phyloP scores from a whole-genome alignment of 2,888 invertebrate species.

The Chalcosyrphus nemorum region DNA sequence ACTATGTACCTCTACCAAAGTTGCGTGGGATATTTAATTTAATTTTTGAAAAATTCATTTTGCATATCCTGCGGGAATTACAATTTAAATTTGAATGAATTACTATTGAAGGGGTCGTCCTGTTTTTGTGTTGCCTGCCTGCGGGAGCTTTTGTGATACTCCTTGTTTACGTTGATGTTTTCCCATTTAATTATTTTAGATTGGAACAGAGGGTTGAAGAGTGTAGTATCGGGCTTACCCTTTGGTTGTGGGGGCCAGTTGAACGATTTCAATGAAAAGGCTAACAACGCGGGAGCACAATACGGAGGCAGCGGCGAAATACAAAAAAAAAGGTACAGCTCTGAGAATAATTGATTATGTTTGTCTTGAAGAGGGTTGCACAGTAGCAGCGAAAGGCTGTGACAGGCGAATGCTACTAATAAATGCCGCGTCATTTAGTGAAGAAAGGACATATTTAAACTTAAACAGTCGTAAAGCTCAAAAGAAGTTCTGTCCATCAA shows the following conservation, averaged over 20 bases:
- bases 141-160: background rate
- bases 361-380: background rate
- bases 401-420: too few species aligned
- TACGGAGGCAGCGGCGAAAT: background rate
- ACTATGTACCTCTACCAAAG: background rate
- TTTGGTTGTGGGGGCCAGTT: background rate
- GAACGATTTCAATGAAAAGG: background rate
- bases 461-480: too few species aligned
- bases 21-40: background rate
- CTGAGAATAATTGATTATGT: background rate
- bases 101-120: background rate
- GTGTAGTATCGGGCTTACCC: background rate
- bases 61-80: conserved; percentile 6
- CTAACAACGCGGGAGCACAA: background rate
- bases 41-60: background rate
- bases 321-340: background rate
- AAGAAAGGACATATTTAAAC: too few species aligned
- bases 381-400: too few species aligned
- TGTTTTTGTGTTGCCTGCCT: background rate
- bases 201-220: background rate
- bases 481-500: too few species aligned
- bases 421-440: too few species aligned
- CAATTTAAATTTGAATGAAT: conserved; percentile 25
- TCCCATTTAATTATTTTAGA: conserved; percentile 11
- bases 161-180: conserved; percentile 22